A percentile compares a stretch with the other conserved stretches of the same genome.
These are phyloP conservation scores for Lepus townsendii DNA, from an alignment of 2,797 vertebrate species.

Conservation along the genomic window DNA sequence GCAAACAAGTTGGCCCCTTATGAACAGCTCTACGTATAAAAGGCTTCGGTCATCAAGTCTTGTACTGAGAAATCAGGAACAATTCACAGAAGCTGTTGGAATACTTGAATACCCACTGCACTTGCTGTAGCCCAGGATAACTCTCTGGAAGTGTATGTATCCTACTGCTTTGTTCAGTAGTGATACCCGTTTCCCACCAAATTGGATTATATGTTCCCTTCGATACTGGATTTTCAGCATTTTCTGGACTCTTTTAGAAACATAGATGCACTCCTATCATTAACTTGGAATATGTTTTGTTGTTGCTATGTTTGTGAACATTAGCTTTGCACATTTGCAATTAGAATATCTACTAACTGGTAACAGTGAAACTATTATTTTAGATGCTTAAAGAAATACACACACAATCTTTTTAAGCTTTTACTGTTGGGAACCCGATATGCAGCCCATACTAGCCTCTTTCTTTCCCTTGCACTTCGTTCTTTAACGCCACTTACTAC, in stretches of 20 bases:
- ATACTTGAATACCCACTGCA: not conserved
- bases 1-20: constrained; percentile 36
- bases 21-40: constrained; percentile 20
- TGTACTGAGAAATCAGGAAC: not conserved
- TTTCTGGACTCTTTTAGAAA: not conserved
- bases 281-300: constrained; percentile 24
- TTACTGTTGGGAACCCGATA: not conserved
- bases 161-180: not conserved
- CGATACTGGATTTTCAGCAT: not conserved
- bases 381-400: not conserved
- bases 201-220: constrained; percentile 1
- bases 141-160: not conserved
- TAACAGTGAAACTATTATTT: constrained; percentile 36
- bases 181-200: constrained; percentile 5
- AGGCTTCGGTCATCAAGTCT: not conserved
- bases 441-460: not conserved
- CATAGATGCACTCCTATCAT: not conserved
- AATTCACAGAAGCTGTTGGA: not conserved
- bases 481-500: not conserved
- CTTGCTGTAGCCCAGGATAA: not conserved
- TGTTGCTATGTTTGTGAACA: not conserved
- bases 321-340: not conserved
- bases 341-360: not conserved
- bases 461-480: not conserved
- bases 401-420: not conserved